Evolutionary conservation across 1,140 invertebrate genomes (phyloP).

Genomic region (Lordiphosa collinella): DNA sequence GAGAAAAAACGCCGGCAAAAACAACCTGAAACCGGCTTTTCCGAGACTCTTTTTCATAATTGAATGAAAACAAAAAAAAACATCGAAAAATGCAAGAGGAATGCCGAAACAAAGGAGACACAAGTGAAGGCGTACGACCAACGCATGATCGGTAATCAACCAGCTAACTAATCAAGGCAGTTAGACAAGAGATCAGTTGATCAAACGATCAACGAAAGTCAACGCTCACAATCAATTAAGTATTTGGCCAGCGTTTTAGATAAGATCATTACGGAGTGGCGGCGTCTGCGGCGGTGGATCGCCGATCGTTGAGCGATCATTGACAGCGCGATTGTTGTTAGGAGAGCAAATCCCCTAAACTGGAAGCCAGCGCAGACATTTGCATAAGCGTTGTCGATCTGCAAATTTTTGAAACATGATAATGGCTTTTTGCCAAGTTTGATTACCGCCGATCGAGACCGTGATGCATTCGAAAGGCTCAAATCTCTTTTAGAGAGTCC

Average conservation of each 20-base stretch:
- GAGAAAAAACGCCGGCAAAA: slow-evolving; percentile 60
- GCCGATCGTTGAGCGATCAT: slow-evolving; percentile 47
- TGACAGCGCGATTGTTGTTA: slow-evolving; percentile 29
- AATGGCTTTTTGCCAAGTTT: slow-evolving; percentile 62
- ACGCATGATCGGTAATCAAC: slow-evolving; percentile 59
- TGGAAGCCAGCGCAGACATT: slow-evolving; percentile 28
- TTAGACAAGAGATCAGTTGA: slow-evolving; percentile 13
- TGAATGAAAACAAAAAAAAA: slow-evolving; percentile 28
- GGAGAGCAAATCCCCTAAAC: slow-evolving; percentile 12
- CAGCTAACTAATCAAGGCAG: slow-evolving; percentile 29
- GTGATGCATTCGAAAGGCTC: slow-evolving; percentile 74
- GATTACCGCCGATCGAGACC: slow-evolving; percentile 64
- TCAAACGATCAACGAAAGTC: slow-evolving; percentile 64
- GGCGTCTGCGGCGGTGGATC: background rate
- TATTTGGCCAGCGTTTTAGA: slow-evolving; percentile 40
- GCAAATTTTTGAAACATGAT: slow-evolving; percentile 43
- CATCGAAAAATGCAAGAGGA: slow-evolving; percentile 41
- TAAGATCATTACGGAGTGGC: slow-evolving; percentile 12
- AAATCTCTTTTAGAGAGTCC: slow-evolving; percentile 50
- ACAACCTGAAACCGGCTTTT: slow-evolving; percentile 45
- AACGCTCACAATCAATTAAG: slow-evolving; percentile 71
- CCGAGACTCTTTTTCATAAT: slow-evolving; percentile 27
- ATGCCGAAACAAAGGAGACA: slow-evolving; percentile 38
- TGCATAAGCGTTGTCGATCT: slow-evolving; percentile 49
- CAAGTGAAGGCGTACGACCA: slow-evolving; percentile 67